These are phyloP conservation scores for Merluccius polli DNA, from an alignment of 2,797 vertebrate species.

Conservation along the genomic window DNA sequence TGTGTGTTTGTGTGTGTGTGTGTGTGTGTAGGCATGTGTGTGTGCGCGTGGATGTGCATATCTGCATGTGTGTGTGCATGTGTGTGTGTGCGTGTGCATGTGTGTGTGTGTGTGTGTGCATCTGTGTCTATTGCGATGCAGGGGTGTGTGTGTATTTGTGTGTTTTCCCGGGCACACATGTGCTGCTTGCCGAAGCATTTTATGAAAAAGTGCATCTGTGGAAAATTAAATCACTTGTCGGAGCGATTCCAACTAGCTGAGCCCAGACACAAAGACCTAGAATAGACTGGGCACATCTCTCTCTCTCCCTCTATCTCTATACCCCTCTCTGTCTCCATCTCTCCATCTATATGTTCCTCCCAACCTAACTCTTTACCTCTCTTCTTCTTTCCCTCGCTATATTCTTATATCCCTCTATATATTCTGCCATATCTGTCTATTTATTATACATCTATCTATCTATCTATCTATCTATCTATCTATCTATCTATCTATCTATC, in stretches of 20 bases:
- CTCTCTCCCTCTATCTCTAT: too few relatives aligned
- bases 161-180: not conserved
- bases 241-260: constrained; percentile 44
- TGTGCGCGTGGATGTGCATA: not conserved
- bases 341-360: too few relatives aligned
- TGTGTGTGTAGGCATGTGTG: constrained; percentile 52
- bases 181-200: constrained; percentile 40
- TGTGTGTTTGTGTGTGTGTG: too few relatives aligned
- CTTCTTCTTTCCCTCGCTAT: too few relatives aligned
- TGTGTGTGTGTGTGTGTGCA: not conserved
- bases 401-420: too few relatives aligned
- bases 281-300: constrained; percentile 48
- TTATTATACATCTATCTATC: too few relatives aligned
- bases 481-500: too few relatives aligned
- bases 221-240: constrained; percentile 56
- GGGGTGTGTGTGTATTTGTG: not conserved
- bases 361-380: too few relatives aligned
- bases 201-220: constrained; percentile 27
- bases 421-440: too few relatives aligned
- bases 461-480: too few relatives aligned
- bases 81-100: not conserved
- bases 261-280: constrained; percentile 47
- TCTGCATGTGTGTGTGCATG: constrained; percentile 31
- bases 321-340: not conserved
- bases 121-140: not conserved